These are phyloP conservation scores for Drosophila oshimai DNA, from an alignment of 1,140 invertebrate species.

Conservation along the genomic window DNA sequence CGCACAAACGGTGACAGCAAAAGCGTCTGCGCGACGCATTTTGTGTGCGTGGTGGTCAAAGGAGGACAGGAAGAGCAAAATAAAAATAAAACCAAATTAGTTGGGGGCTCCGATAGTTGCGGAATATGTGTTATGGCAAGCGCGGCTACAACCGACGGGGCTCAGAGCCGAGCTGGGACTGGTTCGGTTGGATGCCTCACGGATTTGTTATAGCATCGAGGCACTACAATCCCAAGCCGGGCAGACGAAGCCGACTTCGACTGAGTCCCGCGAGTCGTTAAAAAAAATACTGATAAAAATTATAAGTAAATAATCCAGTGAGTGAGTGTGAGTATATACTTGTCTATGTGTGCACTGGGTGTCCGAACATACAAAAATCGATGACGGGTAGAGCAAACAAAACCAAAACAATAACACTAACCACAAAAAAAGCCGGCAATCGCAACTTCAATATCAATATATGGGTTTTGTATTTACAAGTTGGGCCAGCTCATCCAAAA, in stretches of 20 bases:
- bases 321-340: not conserved
- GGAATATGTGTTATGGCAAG: slow-evolving; percentile 29
- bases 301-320: slow-evolving; percentile 38
- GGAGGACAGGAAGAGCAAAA: slow-evolving; percentile 17
- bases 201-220: slow-evolving; percentile 61
- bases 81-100: slow-evolving; percentile 34
- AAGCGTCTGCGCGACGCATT: slow-evolving; percentile 69
- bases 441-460: not conserved
- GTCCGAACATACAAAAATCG: slow-evolving; percentile 21
- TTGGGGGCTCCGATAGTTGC: not conserved
- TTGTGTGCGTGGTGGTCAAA: slow-evolving; percentile 20
- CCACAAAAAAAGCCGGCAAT: slow-evolving; percentile 38
- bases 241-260: not conserved
- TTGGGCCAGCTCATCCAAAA: not conserved
- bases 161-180: slow-evolving; percentile 64
- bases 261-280: slow-evolving; percentile 8
- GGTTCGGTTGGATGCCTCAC: slow-evolving; percentile 43
- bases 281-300: slow-evolving; percentile 48
- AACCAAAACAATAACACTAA: slow-evolving; percentile 32
- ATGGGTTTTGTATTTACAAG: not conserved
- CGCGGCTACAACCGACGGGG: slow-evolving; percentile 52
- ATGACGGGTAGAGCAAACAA: slow-evolving; percentile 26
- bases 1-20: slow-evolving; percentile 37
- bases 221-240: slow-evolving; percentile 15
- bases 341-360: not conserved